Evolutionary conservation across 1,140 invertebrate species (phyloP).

Genomic region (Samia ricini): DNA sequence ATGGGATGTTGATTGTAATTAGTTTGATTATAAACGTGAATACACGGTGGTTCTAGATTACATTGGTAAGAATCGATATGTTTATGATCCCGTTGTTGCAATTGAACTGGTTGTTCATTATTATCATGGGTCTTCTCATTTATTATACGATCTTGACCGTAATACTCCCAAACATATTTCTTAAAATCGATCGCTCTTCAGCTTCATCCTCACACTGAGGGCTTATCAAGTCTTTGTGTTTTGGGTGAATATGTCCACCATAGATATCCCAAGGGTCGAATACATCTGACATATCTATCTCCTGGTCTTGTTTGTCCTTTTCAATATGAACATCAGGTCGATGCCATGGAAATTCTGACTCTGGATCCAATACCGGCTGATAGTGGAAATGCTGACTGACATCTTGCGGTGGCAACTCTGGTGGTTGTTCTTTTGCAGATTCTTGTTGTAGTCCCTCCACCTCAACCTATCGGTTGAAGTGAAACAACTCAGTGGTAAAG

Average conservation of each 20-base stretch:
- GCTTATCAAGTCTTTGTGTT: slow-evolving; percentile 17
- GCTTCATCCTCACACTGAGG: slow-evolving; percentile 21
- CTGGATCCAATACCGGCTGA: slow-evolving; percentile 50
- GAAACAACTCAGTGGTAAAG: slow-evolving; percentile 59
- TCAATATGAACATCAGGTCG: slow-evolving; percentile 46
- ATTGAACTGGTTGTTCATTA: slow-evolving; percentile 3
- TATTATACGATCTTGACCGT: slow-evolving; percentile 21
- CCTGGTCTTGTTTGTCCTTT: slow-evolving; percentile 28
- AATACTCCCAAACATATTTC: slow-evolving; percentile 55
- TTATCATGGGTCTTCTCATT: not conserved
- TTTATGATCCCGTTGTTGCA: slow-evolving; percentile 6
- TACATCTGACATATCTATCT: slow-evolving; percentile 72
- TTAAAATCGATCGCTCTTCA: slow-evolving; percentile 44
- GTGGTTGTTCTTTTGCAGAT: slow-evolving; percentile 24
- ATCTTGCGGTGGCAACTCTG: slow-evolving; percentile 41
- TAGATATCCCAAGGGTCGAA: slow-evolving; percentile 80
- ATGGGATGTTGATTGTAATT: not conserved
- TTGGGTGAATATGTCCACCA: slow-evolving; percentile 53
- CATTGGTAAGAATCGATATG: slow-evolving; percentile 6
- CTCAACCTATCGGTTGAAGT: slow-evolving; percentile 66
- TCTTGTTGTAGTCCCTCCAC: slow-evolving; percentile 31
- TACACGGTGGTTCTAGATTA: not conserved
- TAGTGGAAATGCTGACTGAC: slow-evolving; percentile 37
- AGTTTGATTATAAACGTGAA: not conserved
- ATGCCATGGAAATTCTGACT: slow-evolving; percentile 74